A percentile compares a stretch with the other conserved stretches of the same genome.
These are phyloP conservation scores for Labeo calbasu DNA, from an alignment of 2,797 vertebrate species.

Conservation along the genomic window DNA sequence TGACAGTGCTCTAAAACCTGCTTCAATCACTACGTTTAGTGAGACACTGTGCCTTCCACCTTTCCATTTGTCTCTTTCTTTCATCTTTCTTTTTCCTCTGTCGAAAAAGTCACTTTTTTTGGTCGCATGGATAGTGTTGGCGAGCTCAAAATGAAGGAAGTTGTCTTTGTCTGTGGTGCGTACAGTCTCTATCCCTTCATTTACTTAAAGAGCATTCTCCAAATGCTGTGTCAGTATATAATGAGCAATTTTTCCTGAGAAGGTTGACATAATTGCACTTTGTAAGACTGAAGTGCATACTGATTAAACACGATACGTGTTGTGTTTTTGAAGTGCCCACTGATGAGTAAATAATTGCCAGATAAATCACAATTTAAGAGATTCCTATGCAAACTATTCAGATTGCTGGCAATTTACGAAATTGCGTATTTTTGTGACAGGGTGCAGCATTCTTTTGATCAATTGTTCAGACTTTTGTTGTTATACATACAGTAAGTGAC, in stretches of 20 bases:
- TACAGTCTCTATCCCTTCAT: neutral
- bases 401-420: neutral
- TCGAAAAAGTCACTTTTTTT: conserved; percentile 22
- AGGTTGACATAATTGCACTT: conserved; percentile 36
- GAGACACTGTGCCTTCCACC: conserved; percentile 28
- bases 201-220: conserved; percentile 19
- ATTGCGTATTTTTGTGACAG: neutral
- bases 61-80: conserved; percentile 37
- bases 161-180: neutral
- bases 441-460: neutral
- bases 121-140: neutral
- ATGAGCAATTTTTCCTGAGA: conserved; percentile 12
- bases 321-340: neutral
- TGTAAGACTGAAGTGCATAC: neutral
- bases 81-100: conserved; percentile 50
- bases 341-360: conserved; percentile 31
- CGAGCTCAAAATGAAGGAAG: neutral
- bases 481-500: neutral
- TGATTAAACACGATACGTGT: conserved; percentile 2
- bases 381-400: neutral
- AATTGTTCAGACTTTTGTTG: neutral
- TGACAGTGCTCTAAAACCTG: conserved; percentile 70
- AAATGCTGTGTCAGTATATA: conserved; percentile 11
- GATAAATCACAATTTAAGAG: conserved; percentile 19
- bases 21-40: conserved; percentile 71